Percentiles rank a stretch among this genome's conserved stretches.
These are phyloP conservation scores for Parascotia fuliginaria DNA, from an alignment of 2,888 invertebrate genomes.

Conservation along the genomic window DNA sequence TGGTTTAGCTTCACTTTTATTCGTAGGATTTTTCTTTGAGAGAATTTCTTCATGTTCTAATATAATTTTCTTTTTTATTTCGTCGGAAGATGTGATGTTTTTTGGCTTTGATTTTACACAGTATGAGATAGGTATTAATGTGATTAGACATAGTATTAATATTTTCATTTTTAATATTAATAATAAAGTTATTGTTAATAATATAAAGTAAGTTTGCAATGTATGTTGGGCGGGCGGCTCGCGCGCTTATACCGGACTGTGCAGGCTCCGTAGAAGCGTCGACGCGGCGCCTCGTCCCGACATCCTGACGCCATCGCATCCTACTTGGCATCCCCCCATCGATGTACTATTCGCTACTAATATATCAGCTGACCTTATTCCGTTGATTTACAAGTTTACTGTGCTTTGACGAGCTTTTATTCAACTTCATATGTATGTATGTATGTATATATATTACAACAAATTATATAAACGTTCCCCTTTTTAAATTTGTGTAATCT, in stretches of 20 bases:
- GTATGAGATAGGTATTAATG: constrained; percentile 17
- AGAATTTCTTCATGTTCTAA: constrained; percentile 61
- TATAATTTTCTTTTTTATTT: constrained; percentile 61
- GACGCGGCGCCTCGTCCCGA: constrained; percentile 48
- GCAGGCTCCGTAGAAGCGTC: constrained; percentile 30
- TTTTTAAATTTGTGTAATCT: too few species aligned
- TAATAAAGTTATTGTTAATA: neutral
- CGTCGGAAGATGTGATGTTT: constrained; percentile 40
- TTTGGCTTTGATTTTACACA: constrained; percentile 47
- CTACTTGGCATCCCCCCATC: constrained; percentile 29
- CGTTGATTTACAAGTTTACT: neutral
- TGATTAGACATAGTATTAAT: constrained; percentile 18
- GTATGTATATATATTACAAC: too few species aligned
- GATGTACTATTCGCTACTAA: neutral
- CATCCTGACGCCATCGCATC: constrained; percentile 56
- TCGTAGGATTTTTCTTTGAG: constrained; percentile 50
- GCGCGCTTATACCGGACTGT: constrained; percentile 36
- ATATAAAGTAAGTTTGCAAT: constrained; percentile 6
- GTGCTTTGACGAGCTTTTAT: too few species aligned
- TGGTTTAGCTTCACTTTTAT: constrained; percentile 57
- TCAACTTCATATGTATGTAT: too few species aligned
- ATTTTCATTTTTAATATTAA: constrained; percentile 25
- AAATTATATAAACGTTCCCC: too few species aligned
- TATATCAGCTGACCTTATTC: neutral
- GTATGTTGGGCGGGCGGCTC: constrained; percentile 31